These are phyloP conservation scores for Muscicapa striata DNA, from an alignment of 2,797 vertebrate species.

Conservation along the genomic window DNA sequence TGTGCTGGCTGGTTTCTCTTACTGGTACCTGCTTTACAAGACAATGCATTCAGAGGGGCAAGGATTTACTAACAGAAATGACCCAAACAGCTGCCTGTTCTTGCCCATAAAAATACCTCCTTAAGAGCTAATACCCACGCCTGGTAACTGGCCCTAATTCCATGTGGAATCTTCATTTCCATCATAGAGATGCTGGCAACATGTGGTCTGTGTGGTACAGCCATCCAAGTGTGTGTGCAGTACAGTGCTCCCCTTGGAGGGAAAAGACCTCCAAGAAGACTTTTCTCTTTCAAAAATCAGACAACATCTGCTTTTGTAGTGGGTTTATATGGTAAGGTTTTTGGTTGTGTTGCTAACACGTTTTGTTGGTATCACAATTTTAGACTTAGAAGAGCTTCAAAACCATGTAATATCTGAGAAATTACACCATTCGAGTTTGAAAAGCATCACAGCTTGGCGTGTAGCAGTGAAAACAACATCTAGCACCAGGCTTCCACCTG, in stretches of 20 bases:
- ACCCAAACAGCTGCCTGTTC: neutral
- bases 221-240: neutral
- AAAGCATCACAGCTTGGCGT: neutral
- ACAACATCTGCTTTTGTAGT: neutral
- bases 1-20: neutral
- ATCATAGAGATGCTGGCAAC: accelerated
- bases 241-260: neutral
- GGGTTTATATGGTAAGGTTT: neutral
- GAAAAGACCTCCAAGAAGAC: neutral
- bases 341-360: neutral
- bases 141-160: neutral
- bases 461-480: neutral
- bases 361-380: neutral
- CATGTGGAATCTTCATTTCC: neutral
- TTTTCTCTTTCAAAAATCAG: neutral
- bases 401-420: neutral
- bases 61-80: neutral
- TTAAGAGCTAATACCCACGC: neutral
- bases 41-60: constrained; percentile 12
- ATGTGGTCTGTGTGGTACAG: neutral
- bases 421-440: neutral
- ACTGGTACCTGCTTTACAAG: neutral
- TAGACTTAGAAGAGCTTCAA: neutral
- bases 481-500: neutral
- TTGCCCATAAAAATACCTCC: neutral